Percentiles rank a stretch among this genome's conserved stretches.
Evolutionary conservation across 2,113 vertebrate genomes (phyloP).

Genomic region (Montifringilla adamsi): DNA sequence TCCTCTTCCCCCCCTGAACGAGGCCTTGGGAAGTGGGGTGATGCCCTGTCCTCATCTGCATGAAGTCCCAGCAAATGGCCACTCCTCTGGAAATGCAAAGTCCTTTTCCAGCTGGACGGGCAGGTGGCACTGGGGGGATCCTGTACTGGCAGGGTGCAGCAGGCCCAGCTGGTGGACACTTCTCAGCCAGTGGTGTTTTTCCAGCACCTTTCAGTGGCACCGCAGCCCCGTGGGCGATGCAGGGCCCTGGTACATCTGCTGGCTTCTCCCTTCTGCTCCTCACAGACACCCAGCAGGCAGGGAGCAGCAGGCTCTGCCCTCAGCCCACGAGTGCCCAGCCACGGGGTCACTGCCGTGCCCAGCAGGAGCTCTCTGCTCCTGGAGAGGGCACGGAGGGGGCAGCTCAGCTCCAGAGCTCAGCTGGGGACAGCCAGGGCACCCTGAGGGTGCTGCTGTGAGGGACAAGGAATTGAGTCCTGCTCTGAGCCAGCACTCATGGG

Average conservation of each 20-base stretch:
- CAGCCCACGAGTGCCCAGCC: rapidly evolving
- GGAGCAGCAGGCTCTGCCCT: neutral
- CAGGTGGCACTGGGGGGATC: neutral
- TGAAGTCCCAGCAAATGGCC: neutral
- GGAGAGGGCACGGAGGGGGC: rapidly evolving
- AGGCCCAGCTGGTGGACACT: neutral
- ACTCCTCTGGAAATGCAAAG: neutral
- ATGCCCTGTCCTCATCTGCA: neutral
- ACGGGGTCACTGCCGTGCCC: rapidly evolving
- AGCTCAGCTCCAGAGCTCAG: neutral
- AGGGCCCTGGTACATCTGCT: neutral
- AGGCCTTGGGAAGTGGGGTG: neutral
- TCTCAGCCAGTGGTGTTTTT: neutral
- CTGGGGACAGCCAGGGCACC: neutral
- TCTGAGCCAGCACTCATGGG: neutral
- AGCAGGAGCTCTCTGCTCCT: rapidly evolving
- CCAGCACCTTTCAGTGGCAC: neutral
- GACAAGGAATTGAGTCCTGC: neutral
- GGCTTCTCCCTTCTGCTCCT: neutral
- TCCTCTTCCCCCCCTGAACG: neutral
- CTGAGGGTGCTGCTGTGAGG: neutral
- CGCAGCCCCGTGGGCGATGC: rapidly evolving
- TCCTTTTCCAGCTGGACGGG: neutral
- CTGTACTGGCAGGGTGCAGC: neutral
- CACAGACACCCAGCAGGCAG: neutral